Evolutionary conservation across 2,888 invertebrate species (phyloP).

Genomic region (Leptogaster cylindrica): DNA sequence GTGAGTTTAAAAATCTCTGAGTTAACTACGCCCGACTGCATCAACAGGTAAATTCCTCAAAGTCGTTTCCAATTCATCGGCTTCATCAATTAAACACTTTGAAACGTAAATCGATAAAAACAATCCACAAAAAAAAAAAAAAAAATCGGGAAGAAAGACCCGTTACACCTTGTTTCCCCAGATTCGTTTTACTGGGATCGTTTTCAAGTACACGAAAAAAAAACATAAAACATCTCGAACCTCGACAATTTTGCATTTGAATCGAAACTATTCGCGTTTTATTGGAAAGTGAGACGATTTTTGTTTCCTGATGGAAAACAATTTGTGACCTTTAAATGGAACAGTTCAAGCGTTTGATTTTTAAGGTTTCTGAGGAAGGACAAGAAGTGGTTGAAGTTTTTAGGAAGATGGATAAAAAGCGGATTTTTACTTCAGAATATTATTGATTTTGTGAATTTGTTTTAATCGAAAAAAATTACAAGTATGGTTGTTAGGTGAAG

Average conservation of each 20-base stretch:
- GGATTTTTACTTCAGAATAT: no score
- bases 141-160: slow-evolving; percentile 16
- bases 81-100: slow-evolving; percentile 34
- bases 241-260: slow-evolving; percentile 5
- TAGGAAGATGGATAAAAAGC: no score
- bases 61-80: slow-evolving; percentile 35
- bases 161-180: slow-evolving; percentile 7
- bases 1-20: slow-evolving; percentile 4
- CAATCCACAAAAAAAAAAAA: slow-evolving; percentile 10
- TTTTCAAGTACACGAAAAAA: not conserved
- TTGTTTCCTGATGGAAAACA: slow-evolving; percentile 10
- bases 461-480: no score
- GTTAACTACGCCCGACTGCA: slow-evolving; percentile 13
- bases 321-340: slow-evolving; percentile 16
- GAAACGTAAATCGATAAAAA: not conserved
- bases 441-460: no score
- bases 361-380: slow-evolving; percentile 17
- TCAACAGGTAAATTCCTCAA: slow-evolving; percentile 37
- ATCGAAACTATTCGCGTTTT: no score
- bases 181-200: slow-evolving; percentile 1
- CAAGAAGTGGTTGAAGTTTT: no score
- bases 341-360: slow-evolving; percentile 14
- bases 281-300: no score
- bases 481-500: no score
- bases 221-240: slow-evolving; percentile 12